Evolutionary conservation across 2,797 vertebrate genomes (phyloP).

Genomic region (Sebastes vulpes): DNA sequence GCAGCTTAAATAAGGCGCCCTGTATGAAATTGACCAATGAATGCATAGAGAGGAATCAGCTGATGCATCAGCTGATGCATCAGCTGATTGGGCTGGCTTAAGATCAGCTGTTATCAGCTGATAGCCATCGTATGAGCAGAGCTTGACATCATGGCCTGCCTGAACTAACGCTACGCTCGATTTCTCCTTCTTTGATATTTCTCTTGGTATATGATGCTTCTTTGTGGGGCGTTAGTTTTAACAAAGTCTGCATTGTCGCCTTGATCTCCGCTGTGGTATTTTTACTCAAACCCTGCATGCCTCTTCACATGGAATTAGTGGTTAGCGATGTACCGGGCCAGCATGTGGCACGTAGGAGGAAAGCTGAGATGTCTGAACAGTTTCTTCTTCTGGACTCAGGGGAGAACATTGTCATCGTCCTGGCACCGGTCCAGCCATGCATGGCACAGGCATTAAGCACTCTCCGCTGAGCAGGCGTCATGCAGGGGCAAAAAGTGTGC

Average conservation of each 20-base stretch:
- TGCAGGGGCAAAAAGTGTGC: constrained; percentile 40
- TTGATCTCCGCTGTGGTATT: constrained; percentile 8
- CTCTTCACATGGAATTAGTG: constrained; percentile 26
- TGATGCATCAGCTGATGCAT: too few relatives aligned
- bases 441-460: constrained; percentile 64
- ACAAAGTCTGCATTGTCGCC: not conserved
- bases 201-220: not conserved
- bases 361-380: constrained; percentile 65
- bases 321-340: constrained; percentile 26
- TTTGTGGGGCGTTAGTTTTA: not conserved
- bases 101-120: too few relatives aligned
- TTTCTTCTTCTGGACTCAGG: constrained; percentile 52
- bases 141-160: too few relatives aligned
- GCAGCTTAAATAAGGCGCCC: too few relatives aligned
- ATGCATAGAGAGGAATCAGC: too few relatives aligned
- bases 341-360: constrained; percentile 43
- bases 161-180: too few relatives aligned
- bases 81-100: too few relatives aligned
- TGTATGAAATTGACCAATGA: too few relatives aligned
- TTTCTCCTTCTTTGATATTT: not conserved
- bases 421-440: constrained; percentile 70
- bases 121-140: too few relatives aligned
- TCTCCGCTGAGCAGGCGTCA: constrained; percentile 50
- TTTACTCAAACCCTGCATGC: constrained; percentile 1
- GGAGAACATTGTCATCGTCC: constrained; percentile 67